Evolutionary conservation across 2,797 vertebrate genomes (phyloP).

Genomic region (Alectoris magna): DNA sequence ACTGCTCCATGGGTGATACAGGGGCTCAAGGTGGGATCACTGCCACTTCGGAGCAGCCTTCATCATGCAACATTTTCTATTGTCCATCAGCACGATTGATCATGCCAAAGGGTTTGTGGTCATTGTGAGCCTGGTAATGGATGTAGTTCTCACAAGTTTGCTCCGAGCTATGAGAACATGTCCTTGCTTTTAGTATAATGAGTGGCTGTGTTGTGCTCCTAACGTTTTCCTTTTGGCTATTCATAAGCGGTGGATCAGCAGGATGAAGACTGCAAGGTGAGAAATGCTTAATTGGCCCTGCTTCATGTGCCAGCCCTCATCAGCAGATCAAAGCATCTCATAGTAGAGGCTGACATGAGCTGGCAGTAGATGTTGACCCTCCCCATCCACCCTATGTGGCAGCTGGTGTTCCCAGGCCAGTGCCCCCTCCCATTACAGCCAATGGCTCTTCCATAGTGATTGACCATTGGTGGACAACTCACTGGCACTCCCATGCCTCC

Average conservation of each 20-base stretch:
- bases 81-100: neutral
- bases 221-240: neutral
- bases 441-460: neutral
- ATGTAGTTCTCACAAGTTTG: neutral
- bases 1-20: neutral
- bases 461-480: conserved; percentile 51
- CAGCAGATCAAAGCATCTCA: neutral
- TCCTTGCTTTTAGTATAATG: neutral
- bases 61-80: neutral
- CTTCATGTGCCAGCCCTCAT: neutral
- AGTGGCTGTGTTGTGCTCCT: neutral
- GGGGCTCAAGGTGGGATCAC: neutral
- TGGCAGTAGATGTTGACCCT: neutral
- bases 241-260: neutral
- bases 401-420: neutral
- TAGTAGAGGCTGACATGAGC: neutral
- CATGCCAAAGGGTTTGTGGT: neutral
- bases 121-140: neutral
- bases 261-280: neutral
- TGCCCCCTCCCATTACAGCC: rapidly evolving
- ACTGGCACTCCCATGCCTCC: conserved; percentile 84
- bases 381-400: neutral
- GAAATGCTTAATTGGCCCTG: neutral
- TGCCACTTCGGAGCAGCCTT: neutral
- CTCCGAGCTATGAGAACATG: neutral